Percentiles rank a stretch among this genome's conserved stretches.
Evolutionary conservation across 1,140 invertebrate genomes (phyloP).

Genomic region (Aphidius ervi): DNA sequence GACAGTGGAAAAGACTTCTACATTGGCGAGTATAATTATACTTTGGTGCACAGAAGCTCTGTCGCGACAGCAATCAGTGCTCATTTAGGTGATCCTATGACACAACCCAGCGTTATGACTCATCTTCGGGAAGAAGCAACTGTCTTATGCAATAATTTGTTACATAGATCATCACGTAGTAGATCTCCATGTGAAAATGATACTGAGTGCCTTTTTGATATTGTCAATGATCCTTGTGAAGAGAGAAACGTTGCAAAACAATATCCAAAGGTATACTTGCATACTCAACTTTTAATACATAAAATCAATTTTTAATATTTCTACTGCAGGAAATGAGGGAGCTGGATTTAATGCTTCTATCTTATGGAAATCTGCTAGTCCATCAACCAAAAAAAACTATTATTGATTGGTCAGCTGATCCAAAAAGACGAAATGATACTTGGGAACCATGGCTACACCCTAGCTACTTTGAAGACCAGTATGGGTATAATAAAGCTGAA

Average conservation of each 20-base stretch:
- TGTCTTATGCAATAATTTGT: conserved; percentile 34
- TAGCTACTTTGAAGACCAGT: conserved; percentile 17
- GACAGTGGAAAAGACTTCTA: conserved; percentile 35
- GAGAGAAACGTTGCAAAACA: conserved; percentile 55
- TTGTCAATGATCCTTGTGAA: conserved; percentile 66
- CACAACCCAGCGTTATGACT: conserved; percentile 43
- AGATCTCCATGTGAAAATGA: conserved; percentile 41
- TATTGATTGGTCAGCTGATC: conserved; percentile 47
- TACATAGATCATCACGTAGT: conserved; percentile 26
- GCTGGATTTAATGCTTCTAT: conserved; percentile 46
- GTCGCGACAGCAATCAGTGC: conserved; percentile 41
- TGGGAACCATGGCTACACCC: conserved; percentile 49
- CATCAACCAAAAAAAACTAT: conserved; percentile 41
- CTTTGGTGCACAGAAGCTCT: conserved; percentile 35
- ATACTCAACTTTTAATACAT: not conserved
- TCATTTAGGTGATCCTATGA: conserved; percentile 45
- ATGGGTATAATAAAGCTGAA: conserved; percentile 28
- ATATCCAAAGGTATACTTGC: conserved; percentile 41
- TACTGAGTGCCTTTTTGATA: conserved; percentile 63
- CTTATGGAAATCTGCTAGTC: conserved; percentile 39
- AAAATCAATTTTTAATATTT: conserved; percentile 4
- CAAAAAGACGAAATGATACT: conserved; percentile 48
- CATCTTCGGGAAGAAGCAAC: conserved; percentile 44
- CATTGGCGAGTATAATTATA: conserved; percentile 35
- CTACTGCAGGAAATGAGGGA: conserved; percentile 37